Percentiles rank a stretch among this genome's conserved stretches.
Evolutionary conservation across 2,888 invertebrate genomes (phyloP).

Genomic region (Sialis lutaria): DNA sequence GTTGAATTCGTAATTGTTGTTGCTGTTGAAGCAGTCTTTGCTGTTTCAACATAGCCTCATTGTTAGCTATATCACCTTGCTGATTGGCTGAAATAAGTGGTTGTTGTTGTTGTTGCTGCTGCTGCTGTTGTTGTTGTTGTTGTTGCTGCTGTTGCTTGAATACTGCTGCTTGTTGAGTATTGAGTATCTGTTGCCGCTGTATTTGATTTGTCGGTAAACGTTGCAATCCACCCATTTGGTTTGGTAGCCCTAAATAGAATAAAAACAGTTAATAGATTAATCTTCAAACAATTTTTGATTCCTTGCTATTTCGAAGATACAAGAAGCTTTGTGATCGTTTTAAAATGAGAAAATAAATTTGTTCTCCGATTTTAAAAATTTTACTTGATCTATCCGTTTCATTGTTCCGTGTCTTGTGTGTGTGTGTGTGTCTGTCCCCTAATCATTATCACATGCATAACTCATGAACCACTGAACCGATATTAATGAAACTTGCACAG

Average conservation of each 20-base stretch:
- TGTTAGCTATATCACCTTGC: conserved; percentile 19
- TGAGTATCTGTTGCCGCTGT: conserved; percentile 11
- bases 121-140: conserved; percentile 18
- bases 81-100: conserved; percentile 19
- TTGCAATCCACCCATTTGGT: conserved; percentile 6
- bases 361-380: too few species aligned
- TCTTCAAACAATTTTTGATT: too few species aligned
- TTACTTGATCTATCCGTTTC: too few species aligned
- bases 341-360: too few species aligned
- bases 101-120: conserved; percentile 28
- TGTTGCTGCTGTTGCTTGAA: conserved; percentile 27
- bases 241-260: not conserved
- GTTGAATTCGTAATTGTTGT: conserved; percentile 20
- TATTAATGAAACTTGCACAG: too few species aligned
- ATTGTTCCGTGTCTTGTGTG: too few species aligned
- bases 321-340: too few species aligned
- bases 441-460: too few species aligned
- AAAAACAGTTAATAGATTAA: too few species aligned
- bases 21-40: conserved; percentile 20
- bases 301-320: too few species aligned
- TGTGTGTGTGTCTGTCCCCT: too few species aligned
- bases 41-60: conserved; percentile 12
- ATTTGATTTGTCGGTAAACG: conserved; percentile 1
- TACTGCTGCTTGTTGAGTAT: conserved; percentile 3
- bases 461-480: too few species aligned